Evolutionary conservation across 2,888 invertebrate genomes (phyloP), one percentile per base, ranked within the genome.

Genomic region (Stratiomys singularior): DNA sequence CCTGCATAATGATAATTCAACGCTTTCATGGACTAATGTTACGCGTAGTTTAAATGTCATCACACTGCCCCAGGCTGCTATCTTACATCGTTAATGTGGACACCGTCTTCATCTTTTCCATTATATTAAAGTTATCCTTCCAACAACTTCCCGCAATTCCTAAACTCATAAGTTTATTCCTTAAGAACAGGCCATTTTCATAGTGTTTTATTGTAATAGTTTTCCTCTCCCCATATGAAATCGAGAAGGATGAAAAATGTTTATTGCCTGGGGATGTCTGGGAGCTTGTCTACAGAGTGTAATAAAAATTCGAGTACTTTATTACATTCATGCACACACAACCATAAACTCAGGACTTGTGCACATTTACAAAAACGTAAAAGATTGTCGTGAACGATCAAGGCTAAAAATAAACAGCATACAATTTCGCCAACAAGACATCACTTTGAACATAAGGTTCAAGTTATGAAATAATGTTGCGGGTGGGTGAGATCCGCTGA

Each of bases 181-280:
- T 47, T 71, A 2, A 28, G 25, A 4, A 18, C 27, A 7, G 56
- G 71, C 52, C 52, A 74, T 58, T 74, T 74, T 74, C 58, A 58
- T 74, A 58, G 74, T 60, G 60, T 47, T 60, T 58, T 74, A 58
- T 74, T 37, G 69, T 47, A 37, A 27, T 18, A 15, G 47, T 47
- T 37, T 58, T 30, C 44, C 23, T 52, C n/a, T 30, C 27, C 15
- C 23, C n/a, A 21, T 60, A 58, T 60, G 74, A 78, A 78, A 78
- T 78, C 78, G 78, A 60, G 63, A 52, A 71, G 76, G 47, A 78
- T 78, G 78, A 78, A 78, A 78, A 78, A 78, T 78, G 78, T 76
- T 78, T 78, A 78, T 78, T 78, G 76, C 78, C 78, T 21, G 25
- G 76, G 78, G 78, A 76, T 78, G 78, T 78, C 78, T 78, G 76